Base-by-base conservation (phyloP, 2,888 invertebrate genomes). In the Lucinisca nassula region DNA sequence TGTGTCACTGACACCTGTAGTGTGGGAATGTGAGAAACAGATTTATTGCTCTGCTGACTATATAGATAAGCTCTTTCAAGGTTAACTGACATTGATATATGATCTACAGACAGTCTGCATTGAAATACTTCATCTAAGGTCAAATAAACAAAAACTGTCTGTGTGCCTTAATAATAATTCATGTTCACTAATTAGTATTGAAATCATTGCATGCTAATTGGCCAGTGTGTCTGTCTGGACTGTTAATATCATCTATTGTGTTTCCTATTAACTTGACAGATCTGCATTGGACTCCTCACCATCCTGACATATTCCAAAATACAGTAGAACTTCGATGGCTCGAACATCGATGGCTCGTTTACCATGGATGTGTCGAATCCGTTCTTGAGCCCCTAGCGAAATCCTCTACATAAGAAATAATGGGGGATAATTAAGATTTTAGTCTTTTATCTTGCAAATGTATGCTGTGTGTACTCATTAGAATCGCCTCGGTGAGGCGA, bases 1-100 rank as follows among this genome's bases (percentile, higher is more conserved):
- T 49, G 79, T 75, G 87, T 87, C 73, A 85, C 81, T 87, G 90
- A 83, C 85, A 83, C 82, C 80, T 87, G 87, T 83, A 85, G 38
- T 37, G 72, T 45, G 67, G 67, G 37, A 49, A 76, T 70, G 67
- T 82, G 85, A 67, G 79, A 79, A 79, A 40, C 72, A 84, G 83
- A 84, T 88, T 88, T 88, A 88, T 88, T 61, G 70, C 82, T 79
- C 27, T 61, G 74, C 67, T 82, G 61, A 61, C 27, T 76, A 80
- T 79, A 76, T 67, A 76, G 84, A 85, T 85, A 76, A 80, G 76
- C 76, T 80, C 37, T 45, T 77, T 80, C 84, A 85, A 85, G 84
- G 84, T 85, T 80, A 85, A 72, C 40, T 77, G 30, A 67, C 35
- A 35, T 67, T 74, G 74, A 49, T 74, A 45, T 40, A 74, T 74